Percentiles rank a stretch among this genome's conserved stretches.
Evolutionary conservation across 2,797 vertebrate species (phyloP).

Genomic region (Acipenser ruthenus): DNA sequence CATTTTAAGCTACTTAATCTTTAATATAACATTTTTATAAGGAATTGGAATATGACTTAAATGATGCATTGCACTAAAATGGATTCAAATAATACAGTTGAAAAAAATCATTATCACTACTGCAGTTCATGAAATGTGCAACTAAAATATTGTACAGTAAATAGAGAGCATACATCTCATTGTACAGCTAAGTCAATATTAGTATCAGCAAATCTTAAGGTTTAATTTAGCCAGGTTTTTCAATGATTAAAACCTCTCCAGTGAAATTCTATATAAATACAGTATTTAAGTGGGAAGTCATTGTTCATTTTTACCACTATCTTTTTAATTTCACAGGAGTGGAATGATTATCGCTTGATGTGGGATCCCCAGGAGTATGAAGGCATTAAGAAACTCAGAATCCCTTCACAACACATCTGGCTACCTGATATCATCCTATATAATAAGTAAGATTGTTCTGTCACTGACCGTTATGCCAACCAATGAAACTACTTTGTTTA

Average conservation of each 20-base stretch:
- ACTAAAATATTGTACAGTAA: not conserved
- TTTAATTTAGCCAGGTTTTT: too few species aligned
- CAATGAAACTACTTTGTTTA: too few species aligned
- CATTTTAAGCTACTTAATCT: too few species aligned
- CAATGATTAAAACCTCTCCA: too few species aligned
- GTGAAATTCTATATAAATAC: not conserved
- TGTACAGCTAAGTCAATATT: not conserved
- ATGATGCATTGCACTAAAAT: too few species aligned
- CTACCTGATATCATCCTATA: conserved; percentile 73
- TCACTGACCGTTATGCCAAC: too few species aligned
- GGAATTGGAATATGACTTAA: too few species aligned
- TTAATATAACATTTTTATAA: too few species aligned
- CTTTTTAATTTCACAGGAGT: conserved; percentile 45
- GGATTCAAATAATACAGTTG: too few species aligned
- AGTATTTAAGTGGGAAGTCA: not conserved
- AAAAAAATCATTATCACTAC: too few species aligned
- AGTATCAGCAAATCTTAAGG: not conserved
- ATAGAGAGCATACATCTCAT: not conserved
- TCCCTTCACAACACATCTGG: conserved; percentile 68
- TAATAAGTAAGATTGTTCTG: conserved; percentile 55
- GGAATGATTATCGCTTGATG: conserved; percentile 66
- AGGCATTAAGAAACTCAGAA: conserved; percentile 64
- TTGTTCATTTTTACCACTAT: not conserved
- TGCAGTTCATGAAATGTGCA: not conserved
- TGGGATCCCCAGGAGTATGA: conserved; percentile 69